Base-by-base conservation (phyloP, 2,113 vertebrate species). In the Plestiodon gilberti region DNA sequence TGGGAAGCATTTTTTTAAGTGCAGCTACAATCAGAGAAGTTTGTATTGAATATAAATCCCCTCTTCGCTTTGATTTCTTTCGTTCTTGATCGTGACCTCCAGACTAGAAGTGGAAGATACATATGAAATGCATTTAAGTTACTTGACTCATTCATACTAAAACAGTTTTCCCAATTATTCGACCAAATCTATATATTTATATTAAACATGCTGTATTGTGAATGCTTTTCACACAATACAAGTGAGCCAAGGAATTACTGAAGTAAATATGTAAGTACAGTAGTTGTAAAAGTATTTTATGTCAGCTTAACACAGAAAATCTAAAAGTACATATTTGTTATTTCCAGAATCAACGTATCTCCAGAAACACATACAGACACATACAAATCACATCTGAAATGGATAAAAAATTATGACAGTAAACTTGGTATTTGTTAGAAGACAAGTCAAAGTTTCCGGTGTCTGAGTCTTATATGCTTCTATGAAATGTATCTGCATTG, bases 1-100 rank as follows among this genome's bases (percentile, higher is more conserved):
- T 99, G 28, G 99, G 99, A 94, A 99, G 96, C 98, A 99, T 99
- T 95, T 99, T 99, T 96, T 99, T 99, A 94, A 99, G 96, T 1
- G 98, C 98, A 1, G 99, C 98, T 91, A 99, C 99, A 61, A 99
- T 99, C 92, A 99, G 95, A 2, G 99, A 99, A 15, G 99, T 99
- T 95, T 99, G 99, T 95, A 99, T 97, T 78, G 99, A 99, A 91
- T 99, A 99, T 82, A 99, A 96, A 94, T 99, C 99, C 6, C 99
- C 99, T 22, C 98, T 97, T 15, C 98, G 96, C 92, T 98, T 99
- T 88, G 97, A 98, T 95, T 98, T 99, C 93, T 98, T 99, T 88
- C 99, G 96, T 86, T 99, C 99, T 92, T 99, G 98, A 94, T 99
- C 98, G 95, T 99, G 98, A 84, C 98, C 99, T 93, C 98, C 99